Evolutionary conservation across 1,140 invertebrate species (phyloP), one percentile per base, ranked within the genome.

Genomic region (Vollenhovia emeryi): DNA sequence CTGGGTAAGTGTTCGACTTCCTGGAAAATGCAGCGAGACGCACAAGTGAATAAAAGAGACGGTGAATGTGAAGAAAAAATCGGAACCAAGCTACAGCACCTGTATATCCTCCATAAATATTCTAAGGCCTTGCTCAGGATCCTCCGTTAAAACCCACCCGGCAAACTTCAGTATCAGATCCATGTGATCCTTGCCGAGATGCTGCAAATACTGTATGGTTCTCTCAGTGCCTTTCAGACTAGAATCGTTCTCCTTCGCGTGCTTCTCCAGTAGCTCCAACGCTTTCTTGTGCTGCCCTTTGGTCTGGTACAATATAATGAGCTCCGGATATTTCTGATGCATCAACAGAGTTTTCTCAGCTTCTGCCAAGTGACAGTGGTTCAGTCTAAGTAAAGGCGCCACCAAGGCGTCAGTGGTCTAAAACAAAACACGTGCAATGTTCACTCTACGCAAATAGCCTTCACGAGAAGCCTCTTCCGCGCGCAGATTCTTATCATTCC

Each of bases 251-350:
- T 97, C 96, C 85, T 96, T 96, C 0, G 98, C 96, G 92, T 99
- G 98, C 64, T 97, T 97, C 89, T 97, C 96, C 11, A 99, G 94
- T 62, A 99, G 94, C 92, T 99, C 98, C 5, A 99, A 95, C 18
- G 99, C 99, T 95, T 98, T 98, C 78, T 97, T 97, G 93, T 99
- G 99, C 86, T 98, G 96, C 4, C 97, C 98, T 95, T 99, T 99
- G 0, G 97, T 98, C 93, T 99, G 97, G 94, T 99, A 99, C 11
- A 99, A 95, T 91, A 99, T 99, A 83, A 99, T 98, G 0, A 99
- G 96, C 94, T 99, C 99, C 85, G 97, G 97, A 89, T 97, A 97
- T 94, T 99, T 99, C 82, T 98, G 96, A 93, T 98, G 96, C 89
- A 97, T 97, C 84, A 97, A 96, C 5, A 99, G 95, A 8, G 98